phyloP scores from a whole-genome alignment of 1,140 invertebrate genomes.

The Anoplolepis gracilipes region DNA sequence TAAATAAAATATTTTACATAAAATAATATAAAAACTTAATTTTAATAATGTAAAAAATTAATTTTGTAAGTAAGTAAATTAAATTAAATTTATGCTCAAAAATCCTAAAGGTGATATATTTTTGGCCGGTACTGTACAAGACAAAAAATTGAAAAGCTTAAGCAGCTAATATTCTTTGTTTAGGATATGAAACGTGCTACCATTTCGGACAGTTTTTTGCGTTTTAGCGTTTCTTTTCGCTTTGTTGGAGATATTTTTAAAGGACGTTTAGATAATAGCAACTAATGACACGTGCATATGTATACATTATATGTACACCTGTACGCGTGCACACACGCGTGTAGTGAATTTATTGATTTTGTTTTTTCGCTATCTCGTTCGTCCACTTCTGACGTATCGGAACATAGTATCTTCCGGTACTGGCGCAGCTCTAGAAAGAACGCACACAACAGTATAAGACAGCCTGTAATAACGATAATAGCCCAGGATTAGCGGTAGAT shows the following conservation, averaged over 20 bases:
- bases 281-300: slow-evolving; percentile 6
- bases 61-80: too few species aligned
- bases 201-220: neutral
- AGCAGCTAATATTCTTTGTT: neutral
- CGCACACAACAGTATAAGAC: neutral
- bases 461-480: slow-evolving; percentile 38
- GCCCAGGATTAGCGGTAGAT: slow-evolving; percentile 18
- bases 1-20: too few species aligned
- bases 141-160: too few species aligned
- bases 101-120: too few species aligned
- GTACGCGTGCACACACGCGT: neutral
- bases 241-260: slow-evolving; percentile 16
- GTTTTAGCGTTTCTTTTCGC: neutral
- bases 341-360: slow-evolving; percentile 40
- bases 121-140: too few species aligned
- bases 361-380: slow-evolving; percentile 19
- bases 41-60: too few species aligned
- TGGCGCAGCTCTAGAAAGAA: neutral
- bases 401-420: slow-evolving; percentile 27
- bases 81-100: too few species aligned
- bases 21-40: too few species aligned
- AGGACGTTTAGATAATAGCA: slow-evolving; percentile 29
- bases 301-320: slow-evolving; percentile 9
- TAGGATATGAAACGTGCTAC: neutral
- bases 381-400: slow-evolving; percentile 21